These are phyloP conservation scores for Megalopta genalis DNA, from an alignment of 1,140 invertebrate genomes.

Conservation along the genomic window DNA sequence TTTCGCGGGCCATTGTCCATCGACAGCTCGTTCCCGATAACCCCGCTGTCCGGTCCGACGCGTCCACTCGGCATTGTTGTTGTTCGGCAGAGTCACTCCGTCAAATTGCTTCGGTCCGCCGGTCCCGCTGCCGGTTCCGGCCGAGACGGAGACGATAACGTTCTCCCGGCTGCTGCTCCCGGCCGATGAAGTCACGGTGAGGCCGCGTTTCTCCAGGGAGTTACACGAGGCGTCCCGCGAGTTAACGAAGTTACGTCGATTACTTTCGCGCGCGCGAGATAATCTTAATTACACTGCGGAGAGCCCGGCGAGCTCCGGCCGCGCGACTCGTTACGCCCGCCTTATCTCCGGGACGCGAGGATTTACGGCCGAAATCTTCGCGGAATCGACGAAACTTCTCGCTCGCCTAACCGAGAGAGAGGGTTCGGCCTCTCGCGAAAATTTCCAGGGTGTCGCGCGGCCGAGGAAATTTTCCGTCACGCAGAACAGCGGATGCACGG, in stretches of 20 bases:
- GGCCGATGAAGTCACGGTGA: not conserved
- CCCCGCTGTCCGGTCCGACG: no score
- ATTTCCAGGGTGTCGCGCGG: no score
- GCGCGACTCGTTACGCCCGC: not conserved
- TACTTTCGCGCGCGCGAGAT: not conserved
- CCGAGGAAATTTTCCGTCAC: not conserved
- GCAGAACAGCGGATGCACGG: not conserved
- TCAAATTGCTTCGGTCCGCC: conserved; percentile 43
- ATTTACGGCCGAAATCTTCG: not conserved
- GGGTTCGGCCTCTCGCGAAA: no score
- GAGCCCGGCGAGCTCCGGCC: not conserved
- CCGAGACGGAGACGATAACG: conserved; percentile 25
- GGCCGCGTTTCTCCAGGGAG: not conserved
- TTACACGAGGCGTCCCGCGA: not conserved
- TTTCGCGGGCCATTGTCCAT: conserved; percentile 28
- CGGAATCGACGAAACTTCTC: not conserved
- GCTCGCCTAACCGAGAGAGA: no score
- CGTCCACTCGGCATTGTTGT: conserved; percentile 21
- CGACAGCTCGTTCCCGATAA: conserved; percentile 11
- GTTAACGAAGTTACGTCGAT: conserved; percentile 37
- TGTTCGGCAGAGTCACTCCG: conserved; percentile 54
- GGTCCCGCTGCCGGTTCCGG: conserved; percentile 1
- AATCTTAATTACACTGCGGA: conserved; percentile 33
- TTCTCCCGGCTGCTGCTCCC: no score
- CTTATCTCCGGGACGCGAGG: not conserved